A percentile compares a stretch with the other conserved stretches of the same genome.
These are phyloP conservation scores for Drosophila bifasciata DNA, from an alignment of 1,140 invertebrate genomes.

Conservation along the genomic window DNA sequence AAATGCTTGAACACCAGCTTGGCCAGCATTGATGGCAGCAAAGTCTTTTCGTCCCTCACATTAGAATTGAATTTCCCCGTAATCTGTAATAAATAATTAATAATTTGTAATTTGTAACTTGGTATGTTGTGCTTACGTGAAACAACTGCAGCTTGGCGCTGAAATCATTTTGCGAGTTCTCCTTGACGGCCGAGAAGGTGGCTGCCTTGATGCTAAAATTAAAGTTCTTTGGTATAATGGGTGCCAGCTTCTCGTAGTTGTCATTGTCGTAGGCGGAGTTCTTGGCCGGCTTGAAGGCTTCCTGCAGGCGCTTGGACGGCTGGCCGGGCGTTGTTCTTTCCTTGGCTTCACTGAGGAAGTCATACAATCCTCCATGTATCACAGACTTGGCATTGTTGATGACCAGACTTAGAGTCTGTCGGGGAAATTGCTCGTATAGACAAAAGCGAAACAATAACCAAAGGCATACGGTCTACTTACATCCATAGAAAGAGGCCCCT, in stretches of 20 bases:
- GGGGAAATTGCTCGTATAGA: background rate
- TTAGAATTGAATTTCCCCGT: conserved; percentile 81
- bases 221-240: conserved; percentile 91
- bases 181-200: conserved; percentile 87
- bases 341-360: conserved; percentile 85
- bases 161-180: conserved; percentile 86
- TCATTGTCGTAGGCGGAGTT: conserved; percentile 69
- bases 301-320: conserved; percentile 25
- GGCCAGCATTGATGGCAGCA: conserved; percentile 86
- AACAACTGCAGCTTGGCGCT: conserved; percentile 85
- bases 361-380: conserved; percentile 88
- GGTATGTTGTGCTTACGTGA: conserved; percentile 41
- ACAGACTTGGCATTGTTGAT: conserved; percentile 88
- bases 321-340: conserved; percentile 70
- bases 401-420: conserved; percentile 89
- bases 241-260: conserved; percentile 86
- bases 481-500: conserved; percentile 91
- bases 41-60: conserved; percentile 71
- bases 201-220: conserved; percentile 89
- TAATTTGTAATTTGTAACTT: too few relatives aligned
- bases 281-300: conserved; percentile 13
- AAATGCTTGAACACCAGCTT: conserved; percentile 88
- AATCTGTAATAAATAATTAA: conserved; percentile 54
- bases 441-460: conserved; percentile 14
- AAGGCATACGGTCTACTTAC: conserved; percentile 83